These are phyloP conservation scores for Pseudeuparius sepicola DNA, from an alignment of 2,888 invertebrate species.

Conservation along the genomic window DNA sequence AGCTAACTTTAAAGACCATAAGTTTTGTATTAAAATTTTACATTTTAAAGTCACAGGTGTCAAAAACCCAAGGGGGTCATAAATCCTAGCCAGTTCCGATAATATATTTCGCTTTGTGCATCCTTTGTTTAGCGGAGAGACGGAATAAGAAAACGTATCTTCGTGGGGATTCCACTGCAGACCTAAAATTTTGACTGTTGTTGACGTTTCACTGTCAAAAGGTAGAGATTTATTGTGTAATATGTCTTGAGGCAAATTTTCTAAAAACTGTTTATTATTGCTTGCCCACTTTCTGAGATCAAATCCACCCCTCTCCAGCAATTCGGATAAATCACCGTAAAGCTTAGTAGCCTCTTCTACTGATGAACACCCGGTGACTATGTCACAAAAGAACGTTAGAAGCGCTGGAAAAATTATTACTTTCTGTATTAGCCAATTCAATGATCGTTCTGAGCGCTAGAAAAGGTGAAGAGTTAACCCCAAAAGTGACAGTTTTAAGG, in stretches of 20 bases:
- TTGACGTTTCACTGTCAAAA: too few relatives aligned
- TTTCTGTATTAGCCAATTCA: too few relatives aligned
- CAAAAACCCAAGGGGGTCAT: slow-evolving; percentile 11
- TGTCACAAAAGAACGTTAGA: slow-evolving; percentile 7
- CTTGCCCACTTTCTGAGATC: slow-evolving; percentile 5
- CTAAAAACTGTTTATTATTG: background rate
- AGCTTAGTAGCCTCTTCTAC: too few relatives aligned
- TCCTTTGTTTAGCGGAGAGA: background rate
- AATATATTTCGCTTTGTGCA: slow-evolving; percentile 12
- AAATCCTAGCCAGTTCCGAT: slow-evolving; percentile 12
- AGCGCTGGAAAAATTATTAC: slow-evolving; percentile 7
- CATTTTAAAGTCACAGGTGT: slow-evolving; percentile 5
- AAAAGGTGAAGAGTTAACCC: too few relatives aligned
- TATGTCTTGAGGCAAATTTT: slow-evolving; percentile 1
- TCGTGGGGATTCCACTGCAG: slow-evolving; percentile 8
- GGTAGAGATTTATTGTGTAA: too few relatives aligned
- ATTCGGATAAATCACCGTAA: too few relatives aligned
- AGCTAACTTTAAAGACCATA: too few relatives aligned
- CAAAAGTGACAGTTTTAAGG: too few relatives aligned
- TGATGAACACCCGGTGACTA: too few relatives aligned
- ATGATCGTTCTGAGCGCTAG: slow-evolving; percentile 8
- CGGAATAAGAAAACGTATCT: slow-evolving; percentile 6
- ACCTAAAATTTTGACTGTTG: slow-evolving; percentile 11
- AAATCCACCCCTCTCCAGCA: slow-evolving; percentile 4
- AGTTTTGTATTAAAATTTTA: too few relatives aligned